Evolutionary conservation across 2,888 invertebrate genomes (phyloP), one percentile per base, ranked within the genome.

Genomic region (Baccha elongata): DNA sequence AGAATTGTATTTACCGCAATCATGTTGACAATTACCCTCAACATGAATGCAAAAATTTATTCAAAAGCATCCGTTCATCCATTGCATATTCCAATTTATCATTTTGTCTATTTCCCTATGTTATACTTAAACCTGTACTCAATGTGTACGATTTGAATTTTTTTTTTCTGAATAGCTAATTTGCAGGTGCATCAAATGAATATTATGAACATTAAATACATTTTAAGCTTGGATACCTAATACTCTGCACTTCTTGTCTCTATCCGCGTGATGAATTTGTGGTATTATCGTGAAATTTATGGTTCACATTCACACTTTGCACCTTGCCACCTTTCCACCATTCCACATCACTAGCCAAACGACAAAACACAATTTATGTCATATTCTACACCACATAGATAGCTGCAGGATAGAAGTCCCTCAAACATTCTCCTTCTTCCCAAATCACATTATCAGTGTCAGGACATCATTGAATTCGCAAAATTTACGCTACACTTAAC

Each of bases 401-500:
- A 46, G 19, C 13, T 37, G 13, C 26, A 26, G 26, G 3, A 26
- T 6, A 26, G 26, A 6, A 3, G 6, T 26, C 6, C 26, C 26
- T 6, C 6, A 26, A 26, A 26, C 26, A 26, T 6, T 23, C 67
- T 53, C 42, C 42, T 42, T 53, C 21, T 23, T 26, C n/a, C 52
- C 52, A 76, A 81, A 81, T 71, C 65, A 55, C 52, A 72, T 81
- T 81, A 75, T 71, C 75, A 32, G 19, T 44, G 68, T 55, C 67
- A 71, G 81, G 81, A 76, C 81, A 76, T 76, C 62, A 81, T 76
- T 65, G 42, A 72, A 62, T 60, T 76, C n/a, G 60, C 71, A 55
- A 26, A 75, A 71, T 76, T 40, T 62, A 71, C 53, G 55, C 76
- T 71, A 71, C 71, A 71, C 52, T 81, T 26, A 76, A 42, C 65